Base-by-base conservation (phyloP, 2,113 vertebrate genomes). In the Petaurus breviceps region DNA sequence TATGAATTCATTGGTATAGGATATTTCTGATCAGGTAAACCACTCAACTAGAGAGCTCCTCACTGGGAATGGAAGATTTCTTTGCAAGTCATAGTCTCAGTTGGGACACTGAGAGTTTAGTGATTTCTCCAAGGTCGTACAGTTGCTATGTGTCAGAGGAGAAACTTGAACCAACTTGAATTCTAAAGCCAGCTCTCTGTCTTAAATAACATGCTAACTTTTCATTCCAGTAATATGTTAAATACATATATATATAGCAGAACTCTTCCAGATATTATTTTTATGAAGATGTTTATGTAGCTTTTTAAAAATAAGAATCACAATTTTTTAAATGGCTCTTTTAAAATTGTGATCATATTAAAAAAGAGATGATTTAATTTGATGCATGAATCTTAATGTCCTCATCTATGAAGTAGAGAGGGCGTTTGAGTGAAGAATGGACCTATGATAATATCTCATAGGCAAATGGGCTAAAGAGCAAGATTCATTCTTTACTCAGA, bases 401-500 rank as follows among this genome's bases (percentile, higher is more conserved):
- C 92, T 46, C 12, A 89, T 92, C 8, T 53, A 94, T 26, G 43
- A 93, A 91, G 51, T 61, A 9, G 47, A 91, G 47, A n/a, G 43
- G 28, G 3, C 46, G 52, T 94, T 51, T 92, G 90, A 95, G 46
- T 84, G 43, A 51, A 24, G 1, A 91, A 92, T 25, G 3, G 19
- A 31, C 1, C 28, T 77, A 43, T 89, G 14, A n/a, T n/a, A 16
- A 52, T 11, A 54, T 16, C 6, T 94, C 31, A 93, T 7, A 94
- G 84, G 6, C 3, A 95, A 94, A 31, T 47, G 94, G n/a, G 3
- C 11, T 89, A 23, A 57, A 91, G 12, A 43, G 4, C 11, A 51
- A 51, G 51, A 51, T 54, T 90, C 51, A 57, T 89, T 50, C 95
- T 97, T 94, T 93, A 52, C 57, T 55, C 46, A 46, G 28, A 95